phyloP scores from a whole-genome alignment of 2,113 vertebrate genomes.

The Hypocryptadius cinnamomeus region DNA sequence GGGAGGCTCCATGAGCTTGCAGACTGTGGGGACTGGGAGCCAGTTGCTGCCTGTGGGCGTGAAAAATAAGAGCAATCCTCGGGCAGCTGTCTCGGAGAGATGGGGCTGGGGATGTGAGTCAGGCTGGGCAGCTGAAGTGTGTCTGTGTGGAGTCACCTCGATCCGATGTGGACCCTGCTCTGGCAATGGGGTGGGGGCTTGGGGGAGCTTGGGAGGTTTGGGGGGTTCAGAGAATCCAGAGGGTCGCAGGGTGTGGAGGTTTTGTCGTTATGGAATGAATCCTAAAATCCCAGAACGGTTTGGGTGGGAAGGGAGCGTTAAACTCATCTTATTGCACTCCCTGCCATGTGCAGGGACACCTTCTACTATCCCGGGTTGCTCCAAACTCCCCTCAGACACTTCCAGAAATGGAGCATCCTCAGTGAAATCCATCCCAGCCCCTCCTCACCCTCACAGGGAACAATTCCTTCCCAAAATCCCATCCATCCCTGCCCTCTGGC shows the following conservation, averaged over 20 bases:
- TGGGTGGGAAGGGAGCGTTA: background rate
- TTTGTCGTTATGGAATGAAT: background rate
- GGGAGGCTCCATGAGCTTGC: background rate
- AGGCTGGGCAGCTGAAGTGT: slow-evolving; percentile 1
- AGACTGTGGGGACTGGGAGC: background rate
- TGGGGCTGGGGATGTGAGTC: slow-evolving; percentile 32
- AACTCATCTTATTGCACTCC: background rate
- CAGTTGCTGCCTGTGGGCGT: slow-evolving; percentile 54
- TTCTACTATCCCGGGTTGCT: fast-evolving
- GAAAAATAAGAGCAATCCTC: slow-evolving; percentile 50
- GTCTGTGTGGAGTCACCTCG: background rate
- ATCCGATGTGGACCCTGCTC: fast-evolving
- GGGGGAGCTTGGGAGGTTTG: background rate
- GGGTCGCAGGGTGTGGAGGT: fast-evolving
- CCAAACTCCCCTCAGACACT: background rate
- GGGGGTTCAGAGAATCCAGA: background rate
- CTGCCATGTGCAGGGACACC: background rate
- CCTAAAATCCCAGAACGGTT: background rate
- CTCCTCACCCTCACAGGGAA: background rate
- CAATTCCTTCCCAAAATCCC: background rate
- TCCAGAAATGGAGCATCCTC: background rate
- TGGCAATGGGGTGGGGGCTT: fast-evolving
- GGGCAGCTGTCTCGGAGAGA: slow-evolving; percentile 47
- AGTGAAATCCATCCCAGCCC: background rate
- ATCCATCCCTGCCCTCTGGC: fast-evolving